Evolutionary conservation across 2,888 invertebrate genomes (phyloP).

Genomic region (Nomada ruficornis): DNA sequence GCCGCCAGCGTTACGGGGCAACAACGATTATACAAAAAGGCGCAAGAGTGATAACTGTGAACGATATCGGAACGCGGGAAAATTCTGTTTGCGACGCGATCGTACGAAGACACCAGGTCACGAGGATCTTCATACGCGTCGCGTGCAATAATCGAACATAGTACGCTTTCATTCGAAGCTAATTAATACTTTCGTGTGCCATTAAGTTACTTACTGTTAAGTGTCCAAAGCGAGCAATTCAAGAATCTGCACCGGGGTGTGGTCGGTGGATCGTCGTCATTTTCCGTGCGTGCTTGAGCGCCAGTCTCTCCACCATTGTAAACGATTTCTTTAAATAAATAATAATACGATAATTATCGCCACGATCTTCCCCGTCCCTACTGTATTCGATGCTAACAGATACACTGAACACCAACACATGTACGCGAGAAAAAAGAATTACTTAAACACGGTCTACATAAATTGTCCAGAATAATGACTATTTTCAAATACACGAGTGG

Average conservation of each 20-base stretch:
- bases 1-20: neutral
- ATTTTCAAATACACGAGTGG: neutral
- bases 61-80: neutral
- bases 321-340: constrained; percentile 70
- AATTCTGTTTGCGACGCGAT: constrained; percentile 15
- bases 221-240: constrained; percentile 49
- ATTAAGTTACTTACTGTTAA: constrained; percentile 64
- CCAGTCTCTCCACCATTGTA: constrained; percentile 62
- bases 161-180: constrained; percentile 50
- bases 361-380: constrained; percentile 50
- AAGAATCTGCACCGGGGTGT: constrained; percentile 30
- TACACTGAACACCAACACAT: neutral
- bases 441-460: too few species aligned
- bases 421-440: neutral
- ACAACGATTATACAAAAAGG: neutral
- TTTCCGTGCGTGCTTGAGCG: constrained; percentile 44
- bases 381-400: constrained; percentile 41
- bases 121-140: constrained; percentile 1
- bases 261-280: constrained; percentile 28
- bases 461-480: too few species aligned
- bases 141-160: constrained; percentile 52
- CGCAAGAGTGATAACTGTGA: constrained; percentile 7
- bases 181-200: constrained; percentile 69
- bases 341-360: constrained; percentile 53
- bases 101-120: neutral